Evolutionary conservation across 2,113 vertebrate genomes (phyloP).

Genomic region (Sinocyclocheilus anophthalmus): DNA sequence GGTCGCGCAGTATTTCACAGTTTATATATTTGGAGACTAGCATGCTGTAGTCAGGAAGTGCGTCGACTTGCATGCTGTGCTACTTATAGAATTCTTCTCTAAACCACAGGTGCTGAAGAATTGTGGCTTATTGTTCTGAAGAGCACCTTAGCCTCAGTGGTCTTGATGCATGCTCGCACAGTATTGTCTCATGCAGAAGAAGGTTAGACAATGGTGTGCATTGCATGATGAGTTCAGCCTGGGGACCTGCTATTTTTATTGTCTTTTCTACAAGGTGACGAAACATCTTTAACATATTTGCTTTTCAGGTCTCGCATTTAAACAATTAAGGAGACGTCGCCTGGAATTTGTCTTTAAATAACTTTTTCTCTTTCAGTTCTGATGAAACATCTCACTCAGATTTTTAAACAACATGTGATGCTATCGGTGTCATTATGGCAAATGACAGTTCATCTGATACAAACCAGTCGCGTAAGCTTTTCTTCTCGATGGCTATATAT

Average conservation of each 20-base stretch:
- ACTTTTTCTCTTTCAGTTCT: neutral
- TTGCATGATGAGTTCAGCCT: neutral
- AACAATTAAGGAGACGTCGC: neutral
- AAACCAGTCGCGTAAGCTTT: neutral
- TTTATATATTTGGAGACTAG: neutral
- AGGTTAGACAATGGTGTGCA: neutral
- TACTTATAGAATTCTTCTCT: neutral
- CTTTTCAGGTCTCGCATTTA: neutral
- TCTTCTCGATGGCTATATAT: neutral
- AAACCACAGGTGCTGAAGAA: neutral
- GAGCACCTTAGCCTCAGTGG: slow-evolving; percentile 14
- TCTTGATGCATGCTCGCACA: slow-evolving; percentile 8
- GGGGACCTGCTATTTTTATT: neutral
- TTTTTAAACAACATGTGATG: neutral
- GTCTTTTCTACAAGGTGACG: neutral
- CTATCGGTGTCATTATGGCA: neutral
- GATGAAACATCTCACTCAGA: neutral
- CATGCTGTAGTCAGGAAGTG: slow-evolving; percentile 8
- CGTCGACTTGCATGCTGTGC: neutral
- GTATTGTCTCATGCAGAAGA: neutral
- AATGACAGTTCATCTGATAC: neutral
- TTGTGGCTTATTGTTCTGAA: neutral
- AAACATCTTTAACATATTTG: neutral
- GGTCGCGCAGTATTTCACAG: neutral
- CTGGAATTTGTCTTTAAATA: neutral